Conservation (phyloP, 2,888 invertebrate species). For the Drosophila lutescens region DNA sequence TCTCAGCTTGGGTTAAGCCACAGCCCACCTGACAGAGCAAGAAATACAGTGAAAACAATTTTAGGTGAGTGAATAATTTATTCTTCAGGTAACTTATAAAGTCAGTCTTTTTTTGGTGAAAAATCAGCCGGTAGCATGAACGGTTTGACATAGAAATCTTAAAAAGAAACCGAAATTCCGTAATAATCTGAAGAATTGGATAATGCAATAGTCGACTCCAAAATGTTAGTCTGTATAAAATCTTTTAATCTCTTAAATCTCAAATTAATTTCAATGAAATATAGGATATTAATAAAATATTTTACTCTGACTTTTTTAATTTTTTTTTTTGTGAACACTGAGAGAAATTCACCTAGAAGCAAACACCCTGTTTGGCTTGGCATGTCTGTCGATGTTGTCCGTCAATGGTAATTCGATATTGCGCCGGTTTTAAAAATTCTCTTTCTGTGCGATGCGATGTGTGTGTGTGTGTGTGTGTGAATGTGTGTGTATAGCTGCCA, state of each 20-base stretch:
- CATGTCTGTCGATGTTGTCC: constrained; percentile 25
- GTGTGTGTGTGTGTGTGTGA: constrained; percentile 7
- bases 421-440: constrained; percentile 69
- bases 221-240: too few species aligned
- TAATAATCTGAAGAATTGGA: too few species aligned
- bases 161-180: too few species aligned
- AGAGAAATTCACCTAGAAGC: constrained; percentile 3
- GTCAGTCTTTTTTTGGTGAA: too few species aligned
- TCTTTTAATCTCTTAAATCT: too few species aligned
- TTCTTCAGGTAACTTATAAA: too few species aligned
- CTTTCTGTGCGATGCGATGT: constrained; percentile 45
- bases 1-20: background rate
- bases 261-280: background rate
- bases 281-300: background rate
- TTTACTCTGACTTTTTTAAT: background rate
- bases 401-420: constrained; percentile 72
- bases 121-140: too few species aligned
- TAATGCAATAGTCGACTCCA: too few species aligned
- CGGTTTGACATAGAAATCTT: too few species aligned
- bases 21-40: constrained; percentile 12
- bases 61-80: too few species aligned
- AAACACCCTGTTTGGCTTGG: constrained; percentile 27
- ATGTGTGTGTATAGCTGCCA: constrained; percentile 60
- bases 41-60: background rate
- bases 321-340: background rate